These are phyloP conservation scores for Petrolisthes cinctipes DNA, from an alignment of 2,888 invertebrate genomes.

Conservation along the genomic window DNA sequence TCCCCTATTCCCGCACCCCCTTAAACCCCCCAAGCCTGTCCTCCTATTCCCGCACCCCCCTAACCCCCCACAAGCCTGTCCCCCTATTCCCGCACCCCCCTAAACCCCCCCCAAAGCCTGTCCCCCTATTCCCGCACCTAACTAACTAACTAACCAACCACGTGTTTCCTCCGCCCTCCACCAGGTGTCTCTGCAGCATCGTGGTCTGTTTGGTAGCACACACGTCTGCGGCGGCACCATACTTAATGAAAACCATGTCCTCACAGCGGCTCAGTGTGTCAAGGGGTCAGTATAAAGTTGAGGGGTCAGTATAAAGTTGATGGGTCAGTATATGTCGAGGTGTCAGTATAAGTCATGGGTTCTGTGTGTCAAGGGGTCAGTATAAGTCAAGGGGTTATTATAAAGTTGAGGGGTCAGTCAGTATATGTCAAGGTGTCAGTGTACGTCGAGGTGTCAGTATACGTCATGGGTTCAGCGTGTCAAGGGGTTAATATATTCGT, in stretches of 20 bases:
- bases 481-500: no score
- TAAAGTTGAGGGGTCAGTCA: not conserved
- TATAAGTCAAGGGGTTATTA: not conserved
- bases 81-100: no score
- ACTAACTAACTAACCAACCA: no score
- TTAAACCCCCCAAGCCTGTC: no score
- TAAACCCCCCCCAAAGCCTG: no score
- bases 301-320: not conserved
- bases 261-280: conserved; percentile 31
- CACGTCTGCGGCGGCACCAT: conserved; percentile 21
- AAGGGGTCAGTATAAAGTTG: not conserved
- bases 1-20: no score
- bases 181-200: conserved; percentile 24
- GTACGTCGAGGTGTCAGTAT: no score
- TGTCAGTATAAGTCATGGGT: no score
- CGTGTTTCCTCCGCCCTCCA: not conserved
- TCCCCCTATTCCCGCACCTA: no score
- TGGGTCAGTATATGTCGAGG: no score
- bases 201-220: not conserved
- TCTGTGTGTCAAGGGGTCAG: conserved; percentile 11
- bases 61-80: not conserved
- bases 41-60: not conserved
- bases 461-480: no score
- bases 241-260: conserved; percentile 26
- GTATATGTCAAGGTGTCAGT: not conserved